Percentiles rank a stretch among this genome's conserved stretches.
Conservation (phyloP, 2,113 vertebrate species). For the Protobothrops mucrosquamatus region DNA sequence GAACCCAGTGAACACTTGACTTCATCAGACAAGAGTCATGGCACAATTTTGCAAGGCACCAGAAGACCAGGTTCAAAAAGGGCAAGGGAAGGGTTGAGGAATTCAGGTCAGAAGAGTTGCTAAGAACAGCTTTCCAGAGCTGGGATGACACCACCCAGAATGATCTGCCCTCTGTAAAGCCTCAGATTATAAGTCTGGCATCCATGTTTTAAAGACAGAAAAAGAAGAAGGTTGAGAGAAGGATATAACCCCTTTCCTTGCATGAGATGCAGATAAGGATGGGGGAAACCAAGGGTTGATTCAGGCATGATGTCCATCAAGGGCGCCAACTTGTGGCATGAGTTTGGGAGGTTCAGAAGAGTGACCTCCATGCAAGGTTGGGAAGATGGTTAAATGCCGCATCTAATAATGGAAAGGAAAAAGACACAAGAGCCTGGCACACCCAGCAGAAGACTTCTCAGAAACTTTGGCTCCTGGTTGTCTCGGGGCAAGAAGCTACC, state of each 20-base stretch:
- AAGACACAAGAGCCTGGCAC: not conserved
- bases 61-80: not conserved
- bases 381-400: not conserved
- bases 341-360: not conserved
- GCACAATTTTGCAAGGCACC: constrained; percentile 43
- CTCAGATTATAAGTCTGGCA: not conserved
- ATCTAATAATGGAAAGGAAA: not conserved
- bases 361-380: not conserved
- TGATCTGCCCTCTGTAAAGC: not conserved
- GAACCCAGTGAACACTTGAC: constrained; percentile 51
- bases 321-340: not conserved
- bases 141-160: not conserved
- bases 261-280: not conserved
- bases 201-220: not conserved
- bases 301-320: not conserved
- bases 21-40: constrained; percentile 44
- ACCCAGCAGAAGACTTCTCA: not conserved
- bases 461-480: not conserved
- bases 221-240: not conserved
- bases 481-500: not conserved
- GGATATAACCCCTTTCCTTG: not conserved
- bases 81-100: not conserved
- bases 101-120: not conserved
- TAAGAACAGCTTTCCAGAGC: not conserved
- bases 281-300: not conserved